Percentiles rank a stretch among this genome's conserved stretches.
Evolutionary conservation across 2,888 invertebrate species (phyloP).

Genomic region (Crocallis elinguaria): DNA sequence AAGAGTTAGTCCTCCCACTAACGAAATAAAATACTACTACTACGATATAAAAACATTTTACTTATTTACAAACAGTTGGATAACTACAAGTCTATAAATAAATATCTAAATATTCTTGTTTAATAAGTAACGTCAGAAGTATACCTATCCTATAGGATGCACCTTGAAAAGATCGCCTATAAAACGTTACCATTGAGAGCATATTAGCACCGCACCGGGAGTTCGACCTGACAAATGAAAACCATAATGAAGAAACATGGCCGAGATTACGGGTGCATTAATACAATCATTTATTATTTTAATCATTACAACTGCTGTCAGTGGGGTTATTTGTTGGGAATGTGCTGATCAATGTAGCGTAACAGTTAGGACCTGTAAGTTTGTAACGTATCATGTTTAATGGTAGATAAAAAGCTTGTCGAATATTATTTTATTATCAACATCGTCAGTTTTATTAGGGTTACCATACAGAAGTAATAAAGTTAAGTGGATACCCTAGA

Average conservation of each 20-base stretch:
- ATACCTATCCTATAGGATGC: neutral
- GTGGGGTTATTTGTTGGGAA: conserved; percentile 35
- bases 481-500: no score
- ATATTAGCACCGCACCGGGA: conserved; percentile 67
- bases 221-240: conserved; percentile 66
- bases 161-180: conserved; percentile 38
- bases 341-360: conserved; percentile 32
- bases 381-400: neutral
- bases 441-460: no score
- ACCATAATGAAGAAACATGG: conserved; percentile 71
- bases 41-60: no score
- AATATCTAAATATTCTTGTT: no score
- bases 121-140: no score
- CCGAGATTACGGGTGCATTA: conserved; percentile 52
- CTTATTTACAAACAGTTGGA: no score
- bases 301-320: conserved; percentile 47
- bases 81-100: no score
- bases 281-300: conserved; percentile 66
- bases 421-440: no score
- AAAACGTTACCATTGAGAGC: conserved; percentile 64
- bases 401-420: no score
- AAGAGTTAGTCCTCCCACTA: no score
- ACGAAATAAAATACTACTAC: no score
- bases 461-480: no score
- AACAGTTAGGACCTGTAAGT: conserved; percentile 35